Base-by-base conservation (phyloP, 2,888 invertebrate genomes). In the Biston stratarius region DNA sequence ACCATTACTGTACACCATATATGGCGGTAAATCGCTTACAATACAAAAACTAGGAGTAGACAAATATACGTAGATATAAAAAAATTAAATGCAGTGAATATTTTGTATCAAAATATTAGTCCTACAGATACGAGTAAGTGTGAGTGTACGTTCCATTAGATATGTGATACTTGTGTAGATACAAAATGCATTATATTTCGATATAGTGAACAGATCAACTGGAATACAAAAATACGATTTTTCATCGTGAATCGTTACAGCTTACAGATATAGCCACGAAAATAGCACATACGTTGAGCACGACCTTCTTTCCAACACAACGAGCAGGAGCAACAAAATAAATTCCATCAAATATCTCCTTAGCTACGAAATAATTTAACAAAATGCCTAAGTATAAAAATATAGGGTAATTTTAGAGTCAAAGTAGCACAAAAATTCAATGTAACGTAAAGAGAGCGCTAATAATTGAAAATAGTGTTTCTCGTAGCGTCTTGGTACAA, bases 41-140 rank as follows among this genome's bases (percentile, higher is more conserved):
- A 86, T 90, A 89, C 74, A 78, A 86, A 87, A 83, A 88, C 85
- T 85, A 86, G 79, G 80, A 83, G 83, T 88, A 89, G 83, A 85
- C 81, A 85, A 88, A 84, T 88, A 89, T 85, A 90, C 83, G 87
- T 90, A 90, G 87, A 86, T 88, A 89, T 86, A 88, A 90, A 90
- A 67, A 64, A 55, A 91, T 79, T 79, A 92, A 91, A 91, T 86
- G 89, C 87, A 84, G 88, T 89, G 91, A 93, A 93, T 90, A 93
- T 91, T 24, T 85, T 83, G 83, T 94, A 94, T 93, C 92, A 94
- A 94, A 94, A 94, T 87, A 87, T 92, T 90, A 90, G 81, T 80
- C 82, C 87, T 91, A 91, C 52, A 47, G 49, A 89, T 87, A n/a
- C n/a, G n/a, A n/a, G n/a, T n/a, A 87, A 75, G 85, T 87, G 90